Conservation (phyloP, 2,113 vertebrate genomes). For the Conger conger region DNA sequence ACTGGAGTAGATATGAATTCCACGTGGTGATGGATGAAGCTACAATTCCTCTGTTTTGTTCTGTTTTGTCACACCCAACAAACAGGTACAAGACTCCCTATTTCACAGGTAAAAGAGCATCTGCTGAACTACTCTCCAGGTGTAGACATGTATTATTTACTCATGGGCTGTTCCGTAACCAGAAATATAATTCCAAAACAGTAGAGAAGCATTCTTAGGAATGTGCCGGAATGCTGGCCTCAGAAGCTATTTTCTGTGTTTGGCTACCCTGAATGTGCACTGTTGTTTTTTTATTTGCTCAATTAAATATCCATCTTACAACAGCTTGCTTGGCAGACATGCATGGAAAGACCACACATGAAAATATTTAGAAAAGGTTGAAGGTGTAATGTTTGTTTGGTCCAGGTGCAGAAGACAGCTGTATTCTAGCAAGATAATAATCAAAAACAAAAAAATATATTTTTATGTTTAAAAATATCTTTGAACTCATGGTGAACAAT, state of each 20-base stretch:
- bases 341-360: not conserved
- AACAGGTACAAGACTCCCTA: not conserved
- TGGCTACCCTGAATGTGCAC: not conserved
- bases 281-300: not conserved
- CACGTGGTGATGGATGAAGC: too few species aligned
- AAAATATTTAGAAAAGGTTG: not conserved
- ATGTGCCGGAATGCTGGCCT: not conserved
- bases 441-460: not conserved
- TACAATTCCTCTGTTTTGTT: not conserved
- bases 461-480: not conserved
- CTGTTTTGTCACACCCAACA: not conserved
- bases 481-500: not conserved
- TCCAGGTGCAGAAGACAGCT: not conserved
- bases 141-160: not conserved
- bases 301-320: not conserved
- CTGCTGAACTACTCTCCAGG: not conserved
- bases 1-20: too few species aligned
- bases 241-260: not conserved
- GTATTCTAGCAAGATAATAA: not conserved
- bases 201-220: not conserved
- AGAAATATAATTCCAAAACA: not conserved
- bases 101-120: not conserved
- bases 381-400: not conserved
- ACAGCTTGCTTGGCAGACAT: not conserved
- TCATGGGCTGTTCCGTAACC: not conserved